These are phyloP conservation scores for Lordiphosa clarofinis DNA, from an alignment of 1,140 invertebrate genomes.

Conservation along the genomic window DNA sequence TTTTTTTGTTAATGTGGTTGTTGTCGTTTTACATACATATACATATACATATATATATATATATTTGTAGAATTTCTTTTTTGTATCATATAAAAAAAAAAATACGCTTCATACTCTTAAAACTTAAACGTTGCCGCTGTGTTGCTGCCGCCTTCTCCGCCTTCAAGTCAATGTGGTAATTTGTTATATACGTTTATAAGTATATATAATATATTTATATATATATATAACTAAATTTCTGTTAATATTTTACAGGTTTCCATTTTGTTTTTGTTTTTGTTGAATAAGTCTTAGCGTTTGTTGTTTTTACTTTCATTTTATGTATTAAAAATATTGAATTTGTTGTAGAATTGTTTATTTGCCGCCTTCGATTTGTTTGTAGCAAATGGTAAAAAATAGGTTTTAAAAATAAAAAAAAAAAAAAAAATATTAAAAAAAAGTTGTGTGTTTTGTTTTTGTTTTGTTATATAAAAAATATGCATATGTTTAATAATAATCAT, in stretches of 20 bases:
- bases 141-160: slow-evolving; percentile 18
- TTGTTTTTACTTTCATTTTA: slow-evolving; percentile 42
- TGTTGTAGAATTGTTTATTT: slow-evolving; percentile 32
- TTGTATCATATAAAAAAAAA: slow-evolving; percentile 47
- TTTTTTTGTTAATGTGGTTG: slow-evolving; percentile 22
- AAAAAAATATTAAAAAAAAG: slow-evolving; percentile 52
- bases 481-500: slow-evolving; percentile 37
- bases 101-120: slow-evolving; percentile 41
- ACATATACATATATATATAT: slow-evolving; percentile 42
- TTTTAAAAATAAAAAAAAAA: slow-evolving; percentile 58
- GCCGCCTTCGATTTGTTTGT: slow-evolving; percentile 27
- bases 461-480: slow-evolving; percentile 67
- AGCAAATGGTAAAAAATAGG: slow-evolving; percentile 48
- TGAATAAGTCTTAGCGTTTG: slow-evolving; percentile 74
- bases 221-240: slow-evolving; percentile 30
- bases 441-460: slow-evolving; percentile 36
- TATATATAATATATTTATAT: slow-evolving; percentile 10
- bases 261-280: slow-evolving; percentile 20
- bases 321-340: slow-evolving; percentile 73
- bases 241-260: slow-evolving; percentile 69
- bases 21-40: slow-evolving; percentile 39
- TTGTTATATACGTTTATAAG: slow-evolving; percentile 23
- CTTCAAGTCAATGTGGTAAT: slow-evolving; percentile 23
- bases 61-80: slow-evolving; percentile 16
- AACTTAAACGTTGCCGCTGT: slow-evolving; percentile 40